Evolutionary conservation across 2,888 invertebrate species (phyloP).

Genomic region (Antheraea assamensis): DNA sequence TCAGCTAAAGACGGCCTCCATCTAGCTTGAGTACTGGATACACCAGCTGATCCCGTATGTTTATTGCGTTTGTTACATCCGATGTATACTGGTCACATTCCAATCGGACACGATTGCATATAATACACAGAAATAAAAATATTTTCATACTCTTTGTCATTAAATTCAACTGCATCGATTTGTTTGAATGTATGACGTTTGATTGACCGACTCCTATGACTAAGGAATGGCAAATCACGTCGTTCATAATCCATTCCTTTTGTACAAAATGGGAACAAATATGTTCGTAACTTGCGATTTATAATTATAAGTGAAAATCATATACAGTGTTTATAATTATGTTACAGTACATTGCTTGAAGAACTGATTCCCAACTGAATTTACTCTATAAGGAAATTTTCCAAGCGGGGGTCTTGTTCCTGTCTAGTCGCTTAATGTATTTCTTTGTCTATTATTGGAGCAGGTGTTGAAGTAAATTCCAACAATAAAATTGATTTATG

Average conservation of each 20-base stretch:
- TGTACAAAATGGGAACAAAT: not conserved
- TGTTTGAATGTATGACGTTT: not conserved
- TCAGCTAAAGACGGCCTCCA: too few relatives aligned
- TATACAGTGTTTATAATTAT: conserved; percentile 32
- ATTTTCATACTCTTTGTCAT: not conserved
- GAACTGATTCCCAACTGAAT: conserved; percentile 53
- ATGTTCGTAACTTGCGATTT: not conserved
- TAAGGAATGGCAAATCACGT: not conserved
- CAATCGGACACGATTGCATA: not conserved
- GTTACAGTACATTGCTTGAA: conserved; percentile 39
- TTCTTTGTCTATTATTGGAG: not conserved
- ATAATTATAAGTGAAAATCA: not conserved
- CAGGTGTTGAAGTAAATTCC: not conserved
- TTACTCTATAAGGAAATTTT: conserved; percentile 49
- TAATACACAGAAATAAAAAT: not conserved
- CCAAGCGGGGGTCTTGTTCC: conserved; percentile 16
- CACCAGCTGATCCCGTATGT: too few relatives aligned
- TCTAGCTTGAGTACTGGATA: too few relatives aligned
- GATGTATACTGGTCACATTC: too few relatives aligned
- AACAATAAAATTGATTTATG: not conserved
- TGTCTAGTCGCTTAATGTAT: not conserved
- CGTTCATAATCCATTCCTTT: not conserved
- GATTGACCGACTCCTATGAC: not conserved
- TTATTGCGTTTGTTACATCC: too few relatives aligned
- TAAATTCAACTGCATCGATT: not conserved